Evolutionary conservation across 1,140 invertebrate genomes (phyloP).

Genomic region (Pseudomyrmex concolor): DNA sequence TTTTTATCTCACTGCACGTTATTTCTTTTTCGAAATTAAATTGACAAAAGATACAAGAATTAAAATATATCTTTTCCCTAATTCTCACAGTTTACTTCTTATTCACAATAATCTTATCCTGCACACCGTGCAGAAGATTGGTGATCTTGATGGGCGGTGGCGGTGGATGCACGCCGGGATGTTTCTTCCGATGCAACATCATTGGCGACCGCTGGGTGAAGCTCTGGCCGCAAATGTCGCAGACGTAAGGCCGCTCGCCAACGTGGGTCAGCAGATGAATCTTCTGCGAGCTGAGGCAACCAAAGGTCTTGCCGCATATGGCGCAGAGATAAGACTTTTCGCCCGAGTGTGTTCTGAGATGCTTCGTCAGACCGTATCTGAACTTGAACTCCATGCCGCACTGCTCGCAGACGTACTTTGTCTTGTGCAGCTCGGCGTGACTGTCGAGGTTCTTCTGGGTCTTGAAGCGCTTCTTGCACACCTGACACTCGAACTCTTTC

Average conservation of each 20-base stretch:
- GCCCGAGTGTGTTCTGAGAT: conserved; percentile 88
- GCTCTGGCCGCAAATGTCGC: conserved; percentile 84
- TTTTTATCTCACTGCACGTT: background rate
- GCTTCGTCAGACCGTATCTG: conserved; percentile 87
- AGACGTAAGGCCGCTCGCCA: conserved; percentile 85
- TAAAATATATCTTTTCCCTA: no score
- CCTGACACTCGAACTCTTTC: conserved; percentile 83
- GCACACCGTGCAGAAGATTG: conserved; percentile 78
- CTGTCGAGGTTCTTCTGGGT: conserved; percentile 83
- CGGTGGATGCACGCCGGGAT: conserved; percentile 85
- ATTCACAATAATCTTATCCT: conserved; percentile 79
- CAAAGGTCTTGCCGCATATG: conserved; percentile 87
- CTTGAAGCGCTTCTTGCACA: conserved; percentile 84
- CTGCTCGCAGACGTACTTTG: conserved; percentile 86
- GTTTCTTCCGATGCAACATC: conserved; percentile 83
- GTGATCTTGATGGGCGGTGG: conserved; percentile 81
- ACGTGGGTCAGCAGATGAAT: conserved; percentile 84
- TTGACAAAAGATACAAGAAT: conserved; percentile 29
- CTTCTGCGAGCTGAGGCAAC: conserved; percentile 82
- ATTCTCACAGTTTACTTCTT: conserved; percentile 66
- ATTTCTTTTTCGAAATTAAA: background rate
- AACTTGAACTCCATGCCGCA: conserved; percentile 87
- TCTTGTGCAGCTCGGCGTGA: conserved; percentile 83
- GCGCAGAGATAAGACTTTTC: conserved; percentile 88
- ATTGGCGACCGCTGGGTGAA: conserved; percentile 85